Evolutionary conservation across 2,888 invertebrate genomes (phyloP), one percentile per base, ranked within the genome.

Genomic region (Chorisops tibialis): DNA sequence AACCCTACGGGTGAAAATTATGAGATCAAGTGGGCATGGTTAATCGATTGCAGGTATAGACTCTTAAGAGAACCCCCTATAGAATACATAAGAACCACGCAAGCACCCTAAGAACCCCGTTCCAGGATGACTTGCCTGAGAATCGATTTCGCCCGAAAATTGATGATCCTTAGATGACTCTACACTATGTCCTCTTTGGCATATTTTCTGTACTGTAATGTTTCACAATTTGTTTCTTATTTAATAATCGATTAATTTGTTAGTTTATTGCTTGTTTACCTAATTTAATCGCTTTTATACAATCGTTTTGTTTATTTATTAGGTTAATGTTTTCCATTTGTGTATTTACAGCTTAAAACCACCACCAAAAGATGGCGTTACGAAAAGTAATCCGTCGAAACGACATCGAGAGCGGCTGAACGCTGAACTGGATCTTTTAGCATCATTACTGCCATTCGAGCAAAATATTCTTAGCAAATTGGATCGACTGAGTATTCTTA

Each of bases 341-440:
- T 68, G n/a, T n/a, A 71, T 72, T 82, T 86, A 2, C 87, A 96
- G 96, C 79, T 85, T 96, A 80, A 96, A 96, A 80, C 93, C 94
- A 69, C 93, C 95, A 67, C 91, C 94, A 71, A 94, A 94, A 81
- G 94, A 94, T 82, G 93, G 93, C 70, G 93, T 93, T 75, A 93
- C 94, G 61, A 95, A 95, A 79, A 93, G 93, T 76, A 99, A 99
- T 82, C 99, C 99, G 2, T 96, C 96, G 80, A 99, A 99, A 78
- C 83, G 99, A 59, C 99, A 99, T 79, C 85, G 99, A 39, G 98
- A 99, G 81, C 84, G 99, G 22, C 85, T 99, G 70, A 99, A 99
- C 81, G 96, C 96, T 7, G 99, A 99, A 80, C 82, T 99, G 79
- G 99, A 99, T 81, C 95, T 95, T 60, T 81, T 99, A 73, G 98